A percentile compares a stretch with the other conserved stretches of the same genome.
These are phyloP conservation scores for Dysdera silvatica DNA, from an alignment of 1,140 invertebrate genomes.

Conservation along the genomic window DNA sequence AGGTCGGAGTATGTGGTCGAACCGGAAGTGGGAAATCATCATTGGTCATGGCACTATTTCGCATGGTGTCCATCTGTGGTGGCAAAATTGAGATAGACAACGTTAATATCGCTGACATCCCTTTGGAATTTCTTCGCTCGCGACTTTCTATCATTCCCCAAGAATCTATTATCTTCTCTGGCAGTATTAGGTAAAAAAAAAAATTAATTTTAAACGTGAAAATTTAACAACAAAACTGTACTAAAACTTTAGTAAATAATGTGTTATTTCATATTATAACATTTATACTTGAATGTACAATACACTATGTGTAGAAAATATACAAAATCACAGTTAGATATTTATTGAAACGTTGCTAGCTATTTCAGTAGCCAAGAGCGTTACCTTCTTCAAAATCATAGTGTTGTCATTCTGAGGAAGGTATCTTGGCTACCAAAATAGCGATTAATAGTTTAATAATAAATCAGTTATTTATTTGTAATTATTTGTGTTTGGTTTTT, in stretches of 20 bases:
- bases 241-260: constrained; percentile 1
- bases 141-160: constrained; percentile 56
- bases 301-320: too few species aligned
- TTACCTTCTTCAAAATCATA: too few species aligned
- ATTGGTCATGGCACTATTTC: constrained; percentile 59
- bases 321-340: too few species aligned
- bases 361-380: too few species aligned
- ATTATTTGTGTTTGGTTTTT: too few species aligned
- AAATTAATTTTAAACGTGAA: neutral
- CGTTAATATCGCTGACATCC: constrained; percentile 56
- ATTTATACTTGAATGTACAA: neutral
- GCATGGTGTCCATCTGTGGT: constrained; percentile 53
- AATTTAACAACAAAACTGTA: neutral
- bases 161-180: constrained; percentile 54
- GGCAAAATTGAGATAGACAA: constrained; percentile 64
- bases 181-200: constrained; percentile 48
- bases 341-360: too few species aligned
- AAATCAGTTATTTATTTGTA: too few species aligned
- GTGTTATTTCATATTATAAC: neutral
- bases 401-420: too few species aligned
- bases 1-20: constrained; percentile 70
- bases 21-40: constrained; percentile 74
- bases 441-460: too few species aligned
- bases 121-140: constrained; percentile 57
- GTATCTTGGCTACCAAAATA: too few species aligned